Evolutionary conservation across 1,140 invertebrate species (phyloP).

Genomic region (Drosophila oshimai): DNA sequence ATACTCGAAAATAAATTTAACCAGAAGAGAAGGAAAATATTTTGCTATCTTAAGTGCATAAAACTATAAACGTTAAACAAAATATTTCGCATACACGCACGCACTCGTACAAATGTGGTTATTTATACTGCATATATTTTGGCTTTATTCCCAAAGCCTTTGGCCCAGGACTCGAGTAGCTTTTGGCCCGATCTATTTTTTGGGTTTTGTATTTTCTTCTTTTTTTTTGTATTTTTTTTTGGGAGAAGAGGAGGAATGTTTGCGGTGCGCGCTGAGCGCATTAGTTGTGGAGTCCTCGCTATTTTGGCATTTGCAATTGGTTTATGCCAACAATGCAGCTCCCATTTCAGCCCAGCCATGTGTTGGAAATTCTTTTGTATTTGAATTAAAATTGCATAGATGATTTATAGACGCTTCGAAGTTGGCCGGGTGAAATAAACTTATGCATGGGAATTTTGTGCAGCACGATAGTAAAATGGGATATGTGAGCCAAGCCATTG

Average conservation of each 20-base stretch:
- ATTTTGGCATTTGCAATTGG: conserved; percentile 76
- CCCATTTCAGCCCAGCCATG: conserved; percentile 15
- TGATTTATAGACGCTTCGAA: conserved; percentile 67
- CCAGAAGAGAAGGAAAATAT: conserved; percentile 62
- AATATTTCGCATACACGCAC: conserved; percentile 64
- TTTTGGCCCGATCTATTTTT: conserved; percentile 47
- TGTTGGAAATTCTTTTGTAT: conserved; percentile 71
- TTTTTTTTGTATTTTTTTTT: too few species aligned
- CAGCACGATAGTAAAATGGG: conserved; percentile 31
- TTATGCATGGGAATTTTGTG: conserved; percentile 69
- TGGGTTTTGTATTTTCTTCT: too few species aligned
- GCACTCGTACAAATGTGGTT: conserved; percentile 59
- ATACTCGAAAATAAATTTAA: conserved; percentile 51
- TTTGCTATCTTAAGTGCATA: conserved; percentile 79
- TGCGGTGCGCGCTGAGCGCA: conserved; percentile 69
- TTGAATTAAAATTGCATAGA: conserved; percentile 78
- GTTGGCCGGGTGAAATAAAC: conserved; percentile 58
- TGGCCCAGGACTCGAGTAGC: conserved; percentile 57
- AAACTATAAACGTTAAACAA: conserved; percentile 81
- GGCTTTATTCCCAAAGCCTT: conserved; percentile 72
- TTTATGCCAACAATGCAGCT: conserved; percentile 71
- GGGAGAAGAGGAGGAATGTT: conserved; percentile 19
- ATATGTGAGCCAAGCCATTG: conserved; percentile 21
- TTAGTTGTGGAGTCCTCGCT: conserved; percentile 68
- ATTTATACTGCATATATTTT: conserved; percentile 70